Evolutionary conservation across 2,797 vertebrate species (phyloP).

Genomic region (Cuculus canorus): DNA sequence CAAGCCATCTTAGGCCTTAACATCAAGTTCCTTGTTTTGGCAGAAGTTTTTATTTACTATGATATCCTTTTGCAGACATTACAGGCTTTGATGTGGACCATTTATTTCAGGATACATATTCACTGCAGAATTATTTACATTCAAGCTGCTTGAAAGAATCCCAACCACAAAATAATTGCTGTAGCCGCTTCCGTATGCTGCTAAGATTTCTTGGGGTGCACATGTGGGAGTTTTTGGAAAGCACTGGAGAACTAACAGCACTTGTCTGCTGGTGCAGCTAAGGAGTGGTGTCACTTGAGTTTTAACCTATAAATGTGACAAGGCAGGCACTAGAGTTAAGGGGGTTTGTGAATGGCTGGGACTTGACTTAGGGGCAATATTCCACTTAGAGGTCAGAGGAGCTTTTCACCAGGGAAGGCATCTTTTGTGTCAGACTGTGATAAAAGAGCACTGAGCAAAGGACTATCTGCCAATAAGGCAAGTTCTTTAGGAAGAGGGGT

Average conservation of each 20-base stretch:
- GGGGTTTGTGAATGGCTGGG: neutral
- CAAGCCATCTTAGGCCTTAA: neutral
- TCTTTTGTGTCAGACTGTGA: neutral
- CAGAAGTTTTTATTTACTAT: slow-evolving; percentile 56
- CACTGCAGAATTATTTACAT: slow-evolving; percentile 11
- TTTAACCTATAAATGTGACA: neutral
- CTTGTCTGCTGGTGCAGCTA: neutral
- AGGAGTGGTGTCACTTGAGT: neutral
- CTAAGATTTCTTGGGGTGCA: slow-evolving; percentile 17
- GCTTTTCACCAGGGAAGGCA: neutral
- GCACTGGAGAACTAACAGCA: neutral
- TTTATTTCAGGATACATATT: slow-evolving; percentile 10
- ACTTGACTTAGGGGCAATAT: neutral
- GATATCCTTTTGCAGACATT: neutral
- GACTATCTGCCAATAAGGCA: neutral
- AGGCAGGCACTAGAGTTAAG: neutral
- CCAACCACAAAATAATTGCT: neutral
- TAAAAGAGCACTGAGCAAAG: neutral
- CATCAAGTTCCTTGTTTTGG: slow-evolving; percentile 33
- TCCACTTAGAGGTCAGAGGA: neutral
- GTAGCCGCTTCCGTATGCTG: neutral
- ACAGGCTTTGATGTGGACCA: slow-evolving; percentile 30
- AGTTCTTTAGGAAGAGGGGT: neutral
- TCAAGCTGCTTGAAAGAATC: neutral
- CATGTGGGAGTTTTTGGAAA: neutral